A percentile compares a stretch with the other conserved stretches of the same genome.
These are phyloP conservation scores for Oncopodura yosiiana DNA, from an alignment of 1,140 invertebrate genomes.

Conservation along the genomic window DNA sequence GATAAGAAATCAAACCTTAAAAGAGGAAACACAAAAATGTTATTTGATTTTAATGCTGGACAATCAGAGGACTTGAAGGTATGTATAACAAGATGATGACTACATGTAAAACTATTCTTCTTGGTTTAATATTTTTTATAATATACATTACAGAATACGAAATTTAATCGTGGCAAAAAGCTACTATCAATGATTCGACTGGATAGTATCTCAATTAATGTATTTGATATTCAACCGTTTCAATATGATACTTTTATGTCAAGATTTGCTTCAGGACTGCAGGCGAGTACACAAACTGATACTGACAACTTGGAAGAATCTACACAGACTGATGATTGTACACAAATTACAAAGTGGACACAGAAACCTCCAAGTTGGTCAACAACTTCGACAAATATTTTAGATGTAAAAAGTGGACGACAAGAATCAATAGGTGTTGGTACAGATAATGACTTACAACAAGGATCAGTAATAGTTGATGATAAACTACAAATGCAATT, in stretches of 20 bases:
- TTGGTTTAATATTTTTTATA: too few species aligned
- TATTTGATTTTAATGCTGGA: too few species aligned
- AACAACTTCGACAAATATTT: not conserved
- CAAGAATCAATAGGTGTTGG: slow-evolving; percentile 12
- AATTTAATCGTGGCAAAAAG: not conserved
- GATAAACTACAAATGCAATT: slow-evolving; percentile 14
- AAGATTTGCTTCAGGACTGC: not conserved
- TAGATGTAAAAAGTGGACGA: not conserved
- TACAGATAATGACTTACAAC: not conserved
- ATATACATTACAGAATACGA: too few species aligned
- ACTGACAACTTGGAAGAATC: slow-evolving; percentile 20
- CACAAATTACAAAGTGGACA: slow-evolving; percentile 18
- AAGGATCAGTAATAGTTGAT: not conserved
- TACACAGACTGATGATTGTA: slow-evolving; percentile 15
- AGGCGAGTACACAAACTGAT: slow-evolving; percentile 23
- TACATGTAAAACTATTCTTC: too few species aligned
- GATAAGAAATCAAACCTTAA: too few species aligned
- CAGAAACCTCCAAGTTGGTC: slow-evolving; percentile 26
- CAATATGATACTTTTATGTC: slow-evolving; percentile 4
- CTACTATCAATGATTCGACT: slow-evolving; percentile 3
- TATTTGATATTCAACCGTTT: slow-evolving; percentile 1
- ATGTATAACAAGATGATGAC: too few species aligned
- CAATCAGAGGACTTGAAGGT: too few species aligned
- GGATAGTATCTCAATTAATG: not conserved
- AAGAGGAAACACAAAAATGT: too few species aligned